Evolutionary conservation across 2,888 invertebrate species (phyloP), one percentile per base, ranked within the genome.

Genomic region (Agrypnus murinus): DNA sequence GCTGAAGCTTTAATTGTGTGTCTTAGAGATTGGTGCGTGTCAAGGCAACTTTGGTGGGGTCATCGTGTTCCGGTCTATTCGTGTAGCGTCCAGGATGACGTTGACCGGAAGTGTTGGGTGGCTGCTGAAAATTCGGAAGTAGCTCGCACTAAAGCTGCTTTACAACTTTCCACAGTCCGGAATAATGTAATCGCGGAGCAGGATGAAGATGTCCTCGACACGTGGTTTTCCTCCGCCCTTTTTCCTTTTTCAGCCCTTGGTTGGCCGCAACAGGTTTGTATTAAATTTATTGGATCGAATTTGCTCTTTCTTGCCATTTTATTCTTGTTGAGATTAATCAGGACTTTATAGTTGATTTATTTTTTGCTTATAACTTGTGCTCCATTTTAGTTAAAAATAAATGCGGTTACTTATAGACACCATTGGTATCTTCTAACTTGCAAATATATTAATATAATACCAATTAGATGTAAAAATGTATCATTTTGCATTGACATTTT

Each of bases 1-100:
- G 2, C 32, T 63, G 63, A 40, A 38, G 38, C 25, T 55, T 72
- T 60, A 63, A 72, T 55, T 48, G 31, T 40, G 17, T 69, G 38
- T 55, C 63, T 25, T 74, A 19, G 97, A 3, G 99, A 99, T 86
- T 99, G 99, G 99, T 99, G 99, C 86, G 95, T 99, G 69, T 99
- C 98, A 0, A 89, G 96, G 1, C 99, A 99, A 85, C 88, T 99
- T 65, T 99, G 99, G 99, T 99, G 99, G 99, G 99, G 99, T 0
- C 99, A 99, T 86, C 91, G 96, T 68, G 97, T 99, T 76, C 99
- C 99, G 0, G 98, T 96, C 0, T 99, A 98, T 76, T 75, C 66
- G 7, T 86, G 85, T 69, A 64, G 67, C 60, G 46, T 72, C n/a
- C 72, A 65, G 36, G 64, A 71, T 4, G 70, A 77, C 2, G 65